Conservation (phyloP, 2,888 invertebrate species). For the Autographa pulchrina region DNA sequence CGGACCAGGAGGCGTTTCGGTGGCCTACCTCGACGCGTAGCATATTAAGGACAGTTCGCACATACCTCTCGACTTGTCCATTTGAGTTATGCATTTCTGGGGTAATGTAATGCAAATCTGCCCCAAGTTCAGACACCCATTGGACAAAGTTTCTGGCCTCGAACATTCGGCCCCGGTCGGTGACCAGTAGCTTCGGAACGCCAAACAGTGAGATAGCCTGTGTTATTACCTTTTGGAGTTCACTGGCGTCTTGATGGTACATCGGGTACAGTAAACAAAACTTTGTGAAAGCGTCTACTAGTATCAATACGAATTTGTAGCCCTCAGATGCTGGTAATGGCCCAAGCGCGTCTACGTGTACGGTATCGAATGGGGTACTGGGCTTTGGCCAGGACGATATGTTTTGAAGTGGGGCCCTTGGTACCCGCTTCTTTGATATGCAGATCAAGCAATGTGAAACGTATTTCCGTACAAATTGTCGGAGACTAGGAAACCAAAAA, state of each 20-base stretch:
- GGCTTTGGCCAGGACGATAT: background rate
- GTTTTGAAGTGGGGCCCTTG: background rate
- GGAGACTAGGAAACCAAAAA: background rate
- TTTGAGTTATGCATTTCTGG: too few species aligned
- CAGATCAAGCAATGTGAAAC: background rate
- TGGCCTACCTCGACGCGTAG: too few species aligned
- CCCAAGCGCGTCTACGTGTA: background rate
- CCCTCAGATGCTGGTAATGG: background rate
- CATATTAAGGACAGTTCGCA: too few species aligned
- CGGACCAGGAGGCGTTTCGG: too few species aligned
- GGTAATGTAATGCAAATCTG: too few species aligned
- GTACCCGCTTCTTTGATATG: background rate
- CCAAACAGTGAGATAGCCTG: too few species aligned
- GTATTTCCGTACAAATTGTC: background rate
- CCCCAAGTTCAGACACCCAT: too few species aligned
- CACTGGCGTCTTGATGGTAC: background rate
- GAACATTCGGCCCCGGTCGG: too few species aligned
- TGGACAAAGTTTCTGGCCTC: too few species aligned
- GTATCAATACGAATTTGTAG: background rate
- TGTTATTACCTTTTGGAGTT: too few species aligned
- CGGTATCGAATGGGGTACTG: background rate
- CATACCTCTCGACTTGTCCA: too few species aligned
- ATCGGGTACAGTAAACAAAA: background rate
- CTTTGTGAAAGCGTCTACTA: background rate
- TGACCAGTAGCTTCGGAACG: too few species aligned